Base-by-base conservation (phyloP, 2,113 vertebrate species). In the Formicarius rufipectus region DNA sequence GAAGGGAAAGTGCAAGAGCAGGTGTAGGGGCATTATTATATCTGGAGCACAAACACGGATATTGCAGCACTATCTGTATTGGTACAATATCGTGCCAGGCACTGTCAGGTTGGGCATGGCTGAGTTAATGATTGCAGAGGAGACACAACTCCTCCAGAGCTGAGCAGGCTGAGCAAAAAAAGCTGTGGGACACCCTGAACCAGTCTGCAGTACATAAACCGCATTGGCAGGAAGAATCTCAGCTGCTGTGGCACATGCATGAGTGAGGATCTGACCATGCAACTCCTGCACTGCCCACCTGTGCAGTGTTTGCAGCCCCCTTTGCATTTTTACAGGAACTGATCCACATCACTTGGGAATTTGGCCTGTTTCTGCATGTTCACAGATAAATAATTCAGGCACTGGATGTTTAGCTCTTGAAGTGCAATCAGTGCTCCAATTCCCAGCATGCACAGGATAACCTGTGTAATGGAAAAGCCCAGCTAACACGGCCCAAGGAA, bases 371-470 rank as follows among this genome's bases (percentile, higher is more conserved):
- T 75, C 83, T 92, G 88, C 83, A 12, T 1, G 17, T 73, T 96
- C 37, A 5, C 9, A 68, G 93, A 91, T 96, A 96, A 95, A 96
- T 96, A 91, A 95, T 95, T 96, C 90, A 96, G 68, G 56, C n/a
- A 2, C 64, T 83, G 56, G 18, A 3, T 56, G 49, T 74, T 76
- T 10, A 18, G 82, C 52, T 92, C 40, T 69, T 30, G 68, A 45
- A 95, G 72, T 17, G 68, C 85, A 59, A 56, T 93, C 83, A 23
- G 79, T 2, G 35, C 73, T 91, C 50, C 89, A 78, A 86, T 89
- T 86, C 18, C 76, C 47, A 5, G 72, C 86, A 50, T 1, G 16
- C 3, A 2, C 4, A 7, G 79, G 42, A 45, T 24, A 55, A 60
- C 44, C 28, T 39, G 85, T 73, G 8, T 50, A 42, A 88, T 74